Base-by-base conservation (phyloP, 2,888 invertebrate genomes). In the Corbicula japonica region DNA sequence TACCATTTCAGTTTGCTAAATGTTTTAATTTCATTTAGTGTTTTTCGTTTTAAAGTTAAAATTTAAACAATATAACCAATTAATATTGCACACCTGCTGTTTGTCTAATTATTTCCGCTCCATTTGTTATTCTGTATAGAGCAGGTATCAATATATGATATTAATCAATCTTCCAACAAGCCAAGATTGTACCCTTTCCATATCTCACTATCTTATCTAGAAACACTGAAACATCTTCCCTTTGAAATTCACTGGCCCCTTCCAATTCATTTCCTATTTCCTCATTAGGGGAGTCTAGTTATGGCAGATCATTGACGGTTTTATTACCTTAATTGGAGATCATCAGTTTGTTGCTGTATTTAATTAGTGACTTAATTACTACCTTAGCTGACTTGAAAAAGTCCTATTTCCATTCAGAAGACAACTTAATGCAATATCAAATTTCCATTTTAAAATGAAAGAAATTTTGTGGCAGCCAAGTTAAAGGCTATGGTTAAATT, bases 321-420 rank as follows among this genome's bases (percentile, higher is more conserved):
- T 61, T 50, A 61, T 60, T 58, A 34, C 60, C 46, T 44, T 61
- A 70, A 70, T 70, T 70, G 50, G 38, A 38, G n/a, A 35, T n/a
- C 23, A 38, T 48, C 46, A 48, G 44, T 69, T 69, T 58, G 58
- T 69, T 32, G 18, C 30, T 10, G 41, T 18, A 46, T 58, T 50
- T 70, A 70, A 70, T 70, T 70, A 70, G 26, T n/a, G 35, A 54
- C 66, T 54, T 66, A 52, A 54, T 66, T 54, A 54, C 34, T 61
- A 21, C 34, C 23, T 15, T 38, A 61, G 8, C 41, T 2, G 44
- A 41, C 21, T 23, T 52, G 3, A 30, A 56, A 26, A 56, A 56
- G 56, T 12, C 56, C 5, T 26, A n/a, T n/a, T n/a, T n/a, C n/a
- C n/a, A n/a, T n/a, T n/a, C n/a, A n/a, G n/a, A n/a, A n/a, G n/a